Conservation (phyloP, 2,113 vertebrate genomes). For the Nanorana parkeri region DNA sequence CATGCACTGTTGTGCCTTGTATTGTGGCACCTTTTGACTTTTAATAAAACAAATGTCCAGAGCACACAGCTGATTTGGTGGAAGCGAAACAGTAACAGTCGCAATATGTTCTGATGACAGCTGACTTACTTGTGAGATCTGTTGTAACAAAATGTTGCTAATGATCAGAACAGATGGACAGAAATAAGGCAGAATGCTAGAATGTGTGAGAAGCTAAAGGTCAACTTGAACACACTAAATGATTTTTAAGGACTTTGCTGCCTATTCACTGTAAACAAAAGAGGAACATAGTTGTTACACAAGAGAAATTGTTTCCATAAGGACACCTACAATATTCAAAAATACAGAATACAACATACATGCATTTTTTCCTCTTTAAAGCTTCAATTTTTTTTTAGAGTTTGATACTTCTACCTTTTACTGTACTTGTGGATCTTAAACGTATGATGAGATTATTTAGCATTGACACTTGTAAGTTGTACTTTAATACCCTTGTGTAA, state of each 20-base stretch:
- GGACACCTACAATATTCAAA: too few species aligned
- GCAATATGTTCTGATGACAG: conserved; percentile 80
- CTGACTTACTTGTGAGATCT: conserved; percentile 75
- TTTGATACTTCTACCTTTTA: too few species aligned
- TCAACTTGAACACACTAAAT: conserved; percentile 75
- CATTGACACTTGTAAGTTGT: too few species aligned
- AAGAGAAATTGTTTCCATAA: too few species aligned
- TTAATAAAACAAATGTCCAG: conserved; percentile 77
- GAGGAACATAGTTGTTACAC: conserved; percentile 55
- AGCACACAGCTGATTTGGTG: conserved; percentile 75
- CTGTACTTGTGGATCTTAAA: too few species aligned
- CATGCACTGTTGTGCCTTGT: too few species aligned
- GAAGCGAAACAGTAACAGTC: conserved; percentile 76
- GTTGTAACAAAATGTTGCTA: conserved; percentile 76
- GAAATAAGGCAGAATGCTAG: conserved; percentile 76
- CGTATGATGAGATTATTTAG: too few species aligned
- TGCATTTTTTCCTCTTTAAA: too few species aligned
- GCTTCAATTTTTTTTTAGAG: too few species aligned
- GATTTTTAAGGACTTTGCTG: conserved; percentile 80
- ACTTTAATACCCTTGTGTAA: too few species aligned
- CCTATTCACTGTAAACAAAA: conserved; percentile 66
- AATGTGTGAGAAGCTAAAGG: conserved; percentile 82
- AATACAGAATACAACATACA: too few species aligned
- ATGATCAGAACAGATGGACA: conserved; percentile 82
- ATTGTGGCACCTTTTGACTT: conserved; percentile 15